phyloP scores from a whole-genome alignment of 1,140 invertebrate species.

The Parapsyche elsis region DNA sequence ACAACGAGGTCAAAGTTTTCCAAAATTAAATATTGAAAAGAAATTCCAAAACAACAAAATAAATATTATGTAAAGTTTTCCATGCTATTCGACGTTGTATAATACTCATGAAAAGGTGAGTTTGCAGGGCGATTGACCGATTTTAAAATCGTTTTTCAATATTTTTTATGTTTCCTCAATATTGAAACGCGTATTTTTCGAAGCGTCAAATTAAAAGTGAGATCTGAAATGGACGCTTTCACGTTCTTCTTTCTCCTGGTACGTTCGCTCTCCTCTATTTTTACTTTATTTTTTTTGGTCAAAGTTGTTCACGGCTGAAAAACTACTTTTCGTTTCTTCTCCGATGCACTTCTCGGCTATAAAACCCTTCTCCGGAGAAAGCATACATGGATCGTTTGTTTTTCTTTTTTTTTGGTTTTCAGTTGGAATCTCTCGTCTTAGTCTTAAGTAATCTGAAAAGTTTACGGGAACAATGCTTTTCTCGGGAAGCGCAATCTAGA shows the following conservation, averaged over 20 bases:
- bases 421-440: background rate
- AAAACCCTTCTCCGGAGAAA: background rate
- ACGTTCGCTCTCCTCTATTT: no score
- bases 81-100: no score
- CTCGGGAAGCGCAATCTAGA: background rate
- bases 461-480: constrained; percentile 3
- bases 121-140: no score
- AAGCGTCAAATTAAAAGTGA: background rate
- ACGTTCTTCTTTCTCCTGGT: no score
- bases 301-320: constrained; percentile 9
- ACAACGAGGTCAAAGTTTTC: background rate
- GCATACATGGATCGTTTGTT: background rate
- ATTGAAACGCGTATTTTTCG: background rate
- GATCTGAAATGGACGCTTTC: no score
- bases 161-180: background rate
- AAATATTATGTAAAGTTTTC: no score
- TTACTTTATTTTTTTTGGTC: background rate
- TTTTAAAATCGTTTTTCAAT: no score
- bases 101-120: no score
- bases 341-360: constrained; percentile 12
- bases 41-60: no score
- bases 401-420: background rate
- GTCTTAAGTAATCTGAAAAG: constrained; percentile 28
- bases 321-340: constrained; percentile 12
- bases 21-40: no score